phyloP scores from a whole-genome alignment of 2,888 invertebrate genomes.

The Tanytarsus gracilentus region DNA sequence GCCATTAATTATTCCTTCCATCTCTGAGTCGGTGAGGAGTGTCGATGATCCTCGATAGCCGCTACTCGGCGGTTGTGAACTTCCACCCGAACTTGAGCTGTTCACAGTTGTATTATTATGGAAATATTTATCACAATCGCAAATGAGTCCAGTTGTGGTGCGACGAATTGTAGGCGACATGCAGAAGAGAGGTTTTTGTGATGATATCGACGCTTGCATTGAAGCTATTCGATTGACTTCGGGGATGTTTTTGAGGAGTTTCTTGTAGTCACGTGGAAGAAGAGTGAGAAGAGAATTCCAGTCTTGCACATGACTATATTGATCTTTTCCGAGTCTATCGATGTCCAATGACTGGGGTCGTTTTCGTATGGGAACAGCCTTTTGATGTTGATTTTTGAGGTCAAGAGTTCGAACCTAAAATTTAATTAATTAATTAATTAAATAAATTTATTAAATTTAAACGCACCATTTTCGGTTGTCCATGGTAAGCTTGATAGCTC shows the following conservation, averaged over 20 bases:
- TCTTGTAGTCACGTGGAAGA: conserved; percentile 73
- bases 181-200: conserved; percentile 51
- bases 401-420: conserved; percentile 36
- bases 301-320: conserved; percentile 77
- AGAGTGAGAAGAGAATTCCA: conserved; percentile 89
- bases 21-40: conserved; percentile 61
- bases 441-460: too few relatives aligned
- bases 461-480: conserved; percentile 56
- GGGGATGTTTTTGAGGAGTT: conserved; percentile 66
- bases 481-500: conserved; percentile 37
- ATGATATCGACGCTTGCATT: conserved; percentile 42
- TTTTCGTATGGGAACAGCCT: conserved; percentile 44
- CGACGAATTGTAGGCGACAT: conserved; percentile 46
- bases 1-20: conserved; percentile 30
- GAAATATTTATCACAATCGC: conserved; percentile 50
- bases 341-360: conserved; percentile 72
- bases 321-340: conserved; percentile 69
- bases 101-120: conserved; percentile 46
- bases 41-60: conserved; percentile 82
- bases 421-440: too few relatives aligned
- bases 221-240: conserved; percentile 47
- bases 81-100: conserved; percentile 45
- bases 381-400: conserved; percentile 30
- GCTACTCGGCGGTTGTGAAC: conserved; percentile 73
- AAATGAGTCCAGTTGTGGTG: conserved; percentile 49